Conservation (phyloP, 2,888 invertebrate genomes). For the Entomobrya multifasciata region DNA sequence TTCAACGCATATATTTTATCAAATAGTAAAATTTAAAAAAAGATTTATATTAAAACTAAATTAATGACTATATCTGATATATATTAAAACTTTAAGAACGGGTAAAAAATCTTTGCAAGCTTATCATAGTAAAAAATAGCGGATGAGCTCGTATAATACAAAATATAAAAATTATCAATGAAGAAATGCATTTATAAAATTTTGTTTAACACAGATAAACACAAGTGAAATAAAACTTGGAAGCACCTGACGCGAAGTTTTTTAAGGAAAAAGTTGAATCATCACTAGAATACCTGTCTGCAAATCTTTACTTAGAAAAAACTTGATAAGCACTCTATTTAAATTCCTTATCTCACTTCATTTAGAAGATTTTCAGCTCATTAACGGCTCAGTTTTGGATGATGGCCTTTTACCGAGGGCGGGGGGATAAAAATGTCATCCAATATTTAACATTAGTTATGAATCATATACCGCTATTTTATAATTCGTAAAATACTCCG, state of each 20-base stretch:
- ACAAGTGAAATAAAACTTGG: conserved; percentile 20
- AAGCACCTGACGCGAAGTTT: conserved; percentile 28
- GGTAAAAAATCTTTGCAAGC: conserved; percentile 20
- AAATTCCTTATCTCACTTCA: background rate
- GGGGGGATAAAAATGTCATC: too few relatives aligned
- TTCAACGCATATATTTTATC: conserved; percentile 12
- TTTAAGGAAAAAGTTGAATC: background rate
- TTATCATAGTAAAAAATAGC: background rate
- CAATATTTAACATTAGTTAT: too few relatives aligned
- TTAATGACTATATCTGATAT: background rate
- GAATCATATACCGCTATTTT: too few relatives aligned
- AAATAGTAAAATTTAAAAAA: background rate
- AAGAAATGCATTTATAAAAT: conserved; percentile 39
- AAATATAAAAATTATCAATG: background rate
- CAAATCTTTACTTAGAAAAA: background rate
- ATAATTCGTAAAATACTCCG: too few relatives aligned
- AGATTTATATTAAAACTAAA: background rate
- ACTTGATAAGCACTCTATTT: background rate
- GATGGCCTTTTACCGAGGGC: too few relatives aligned
- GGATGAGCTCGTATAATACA: conserved; percentile 10
- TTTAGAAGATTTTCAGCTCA: conserved; percentile 1
- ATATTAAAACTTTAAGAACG: conserved; percentile 25
- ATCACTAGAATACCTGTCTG: conserved; percentile 18
- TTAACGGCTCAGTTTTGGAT: background rate
- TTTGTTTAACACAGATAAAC: conserved; percentile 29